Conservation (phyloP, 2,888 invertebrate species). For the Erebia aethiops region DNA sequence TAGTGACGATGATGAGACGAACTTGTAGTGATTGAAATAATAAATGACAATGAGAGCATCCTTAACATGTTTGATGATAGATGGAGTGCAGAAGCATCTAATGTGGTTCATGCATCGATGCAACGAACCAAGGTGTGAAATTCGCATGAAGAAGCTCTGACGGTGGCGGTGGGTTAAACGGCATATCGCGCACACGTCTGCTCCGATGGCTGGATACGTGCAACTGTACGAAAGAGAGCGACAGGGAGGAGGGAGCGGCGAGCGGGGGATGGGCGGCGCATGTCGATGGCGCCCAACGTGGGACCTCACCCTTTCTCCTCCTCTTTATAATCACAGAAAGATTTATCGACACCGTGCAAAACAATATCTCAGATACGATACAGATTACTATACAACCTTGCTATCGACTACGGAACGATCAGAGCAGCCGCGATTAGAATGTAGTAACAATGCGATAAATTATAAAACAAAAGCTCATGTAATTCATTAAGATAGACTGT, state of each 20-base stretch:
- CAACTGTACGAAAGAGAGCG: slow-evolving; percentile 60
- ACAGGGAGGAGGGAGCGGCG: slow-evolving; percentile 43
- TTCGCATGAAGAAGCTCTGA: slow-evolving; percentile 74
- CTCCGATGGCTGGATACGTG: slow-evolving; percentile 67
- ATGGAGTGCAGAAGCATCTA: slow-evolving; percentile 78
- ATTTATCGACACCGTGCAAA: slow-evolving; percentile 63
- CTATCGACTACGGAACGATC: not conserved
- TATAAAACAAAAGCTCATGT: not conserved
- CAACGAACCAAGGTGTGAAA: slow-evolving; percentile 79
- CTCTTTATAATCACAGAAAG: slow-evolving; percentile 73
- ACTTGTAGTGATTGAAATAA: slow-evolving; percentile 44
- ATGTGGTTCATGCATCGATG: slow-evolving; percentile 79
- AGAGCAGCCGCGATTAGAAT: not conserved
- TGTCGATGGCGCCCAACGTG: slow-evolving; percentile 64
- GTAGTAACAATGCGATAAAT: not conserved
- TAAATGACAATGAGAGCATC: slow-evolving; percentile 49
- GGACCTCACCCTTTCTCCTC: slow-evolving; percentile 58
- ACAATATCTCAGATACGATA: slow-evolving; percentile 24
- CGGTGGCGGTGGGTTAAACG: slow-evolving; percentile 58
- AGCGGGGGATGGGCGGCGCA: slow-evolving; percentile 51
- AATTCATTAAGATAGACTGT: too few relatives aligned
- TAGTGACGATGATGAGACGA: slow-evolving; percentile 42
- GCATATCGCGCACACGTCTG: slow-evolving; percentile 76
- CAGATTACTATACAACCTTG: slow-evolving; percentile 13
- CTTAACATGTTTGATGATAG: slow-evolving; percentile 58